A percentile compares a stretch with the other conserved stretches of the same genome.
Evolutionary conservation across 1,140 invertebrate genomes (phyloP).

Genomic region (Hetaerina americana): DNA sequence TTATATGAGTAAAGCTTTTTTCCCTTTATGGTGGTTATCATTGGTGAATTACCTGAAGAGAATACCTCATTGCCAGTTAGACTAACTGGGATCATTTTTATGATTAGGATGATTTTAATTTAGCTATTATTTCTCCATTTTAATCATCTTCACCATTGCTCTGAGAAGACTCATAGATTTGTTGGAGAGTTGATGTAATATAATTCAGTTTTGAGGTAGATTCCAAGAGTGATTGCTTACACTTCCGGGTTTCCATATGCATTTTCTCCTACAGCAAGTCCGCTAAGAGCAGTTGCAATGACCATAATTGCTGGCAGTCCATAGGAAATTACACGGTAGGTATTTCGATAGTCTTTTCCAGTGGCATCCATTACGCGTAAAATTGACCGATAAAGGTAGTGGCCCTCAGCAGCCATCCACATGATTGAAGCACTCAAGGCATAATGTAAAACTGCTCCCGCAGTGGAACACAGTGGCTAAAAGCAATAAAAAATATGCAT

Average conservation of each 20-base stretch:
- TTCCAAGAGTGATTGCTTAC: slow-evolving; percentile 8
- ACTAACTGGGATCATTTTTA: too few species aligned
- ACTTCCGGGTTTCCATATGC: slow-evolving; percentile 18
- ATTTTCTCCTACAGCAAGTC: slow-evolving; percentile 6
- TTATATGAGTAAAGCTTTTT: too few species aligned
- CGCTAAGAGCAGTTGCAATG: slow-evolving; percentile 23
- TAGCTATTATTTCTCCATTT: not conserved
- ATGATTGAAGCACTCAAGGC: slow-evolving; percentile 43
- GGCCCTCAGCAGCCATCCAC: slow-evolving; percentile 42
- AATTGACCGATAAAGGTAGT: slow-evolving; percentile 36
- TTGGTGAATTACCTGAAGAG: too few species aligned
- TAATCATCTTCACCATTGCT: not conserved
- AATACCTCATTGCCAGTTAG: too few species aligned
- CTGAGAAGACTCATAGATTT: not conserved
- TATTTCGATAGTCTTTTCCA: slow-evolving; percentile 12
- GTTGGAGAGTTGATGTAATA: not conserved
- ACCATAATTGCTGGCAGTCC: slow-evolving; percentile 32
- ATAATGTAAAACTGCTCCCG: slow-evolving; percentile 44
- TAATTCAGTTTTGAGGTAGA: not conserved
- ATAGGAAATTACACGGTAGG: slow-evolving; percentile 37
- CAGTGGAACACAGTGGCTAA: slow-evolving; percentile 34
- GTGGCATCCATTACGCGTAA: slow-evolving; percentile 22
- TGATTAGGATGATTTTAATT: too few species aligned
- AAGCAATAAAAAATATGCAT: slow-evolving; percentile 5
- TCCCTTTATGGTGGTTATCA: too few species aligned